Conservation (phyloP, 1,140 invertebrate species). For the Apis dorsata region DNA sequence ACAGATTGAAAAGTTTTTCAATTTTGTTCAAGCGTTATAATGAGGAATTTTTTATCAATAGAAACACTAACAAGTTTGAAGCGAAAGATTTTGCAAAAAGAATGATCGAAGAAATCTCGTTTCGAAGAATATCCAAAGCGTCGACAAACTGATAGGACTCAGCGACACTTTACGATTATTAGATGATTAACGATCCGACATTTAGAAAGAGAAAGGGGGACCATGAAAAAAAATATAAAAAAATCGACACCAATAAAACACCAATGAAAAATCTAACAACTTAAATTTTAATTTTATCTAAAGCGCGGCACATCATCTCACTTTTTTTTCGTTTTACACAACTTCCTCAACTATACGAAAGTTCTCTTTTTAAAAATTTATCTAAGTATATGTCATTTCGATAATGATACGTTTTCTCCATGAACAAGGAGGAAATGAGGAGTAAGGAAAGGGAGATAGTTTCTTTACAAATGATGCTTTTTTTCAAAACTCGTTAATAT, state of each 20-base stretch:
- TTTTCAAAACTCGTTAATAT: neutral
- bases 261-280: neutral
- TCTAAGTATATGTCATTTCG: slow-evolving; percentile 19
- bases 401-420: slow-evolving; percentile 20
- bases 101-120: slow-evolving; percentile 10
- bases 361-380: slow-evolving; percentile 17
- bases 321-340: neutral
- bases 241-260: slow-evolving; percentile 7
- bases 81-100: neutral
- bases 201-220: slow-evolving; percentile 27
- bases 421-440: neutral
- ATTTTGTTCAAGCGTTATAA: neutral
- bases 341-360: slow-evolving; percentile 9
- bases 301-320: neutral
- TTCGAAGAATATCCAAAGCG: neutral
- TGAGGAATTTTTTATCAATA: neutral
- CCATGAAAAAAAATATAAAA: slow-evolving; percentile 12
- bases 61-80: slow-evolving; percentile 2
- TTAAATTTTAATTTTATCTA: slow-evolving; percentile 25
- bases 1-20: neutral
- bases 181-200: slow-evolving; percentile 11
- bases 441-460: neutral
- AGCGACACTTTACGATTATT: neutral
- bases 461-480: neutral
- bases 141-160: neutral